Base-by-base conservation (phyloP, 2,888 invertebrate species). In the Acanthosepion lycidas region DNA sequence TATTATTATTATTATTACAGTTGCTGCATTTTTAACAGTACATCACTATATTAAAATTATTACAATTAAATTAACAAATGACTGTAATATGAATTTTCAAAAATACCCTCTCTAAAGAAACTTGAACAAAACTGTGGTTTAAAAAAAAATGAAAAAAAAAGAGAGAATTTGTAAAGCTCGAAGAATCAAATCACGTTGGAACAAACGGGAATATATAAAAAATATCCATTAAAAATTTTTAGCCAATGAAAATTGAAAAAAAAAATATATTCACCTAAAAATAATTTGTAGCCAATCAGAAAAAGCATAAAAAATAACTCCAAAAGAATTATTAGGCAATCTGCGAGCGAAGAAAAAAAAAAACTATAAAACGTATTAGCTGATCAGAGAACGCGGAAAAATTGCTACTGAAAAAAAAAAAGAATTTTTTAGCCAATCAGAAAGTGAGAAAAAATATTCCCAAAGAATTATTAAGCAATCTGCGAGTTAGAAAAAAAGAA, bases 171-270 rank as follows among this genome's bases (percentile, higher is more conserved):
- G n/a, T n/a, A 78, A 78, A 33, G 9, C 33, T 78, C n/a, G n/a
- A 5, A 33, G 8, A 78, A 33, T 78, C 12, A 33, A 78, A 33
- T 33, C 78, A 78, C 78, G n/a, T 78, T 1, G 12, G 33, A 78
- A 78, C 78, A 28, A 78, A 78, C n/a, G 9, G 78, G 78, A 78
- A 12, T 78, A 78, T 78, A 78, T 78, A 78, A 78, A 78, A 78
- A 78, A 78, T 78, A 78, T 78, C 78, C n/a, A 78, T 78, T 78
- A 78, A 33, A n/a, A 78, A 78, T 78, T 78, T 78, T 78, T 78
- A 78, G 78, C 78, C 78, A 78, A 78, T 78, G 78, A 78, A 78
- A 78, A 78, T 78, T n/a, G n/a, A 33, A n/a, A 78, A 78, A 78
- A n/a, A 78, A n/a, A 42, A 42, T 3, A 42, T 42, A 9, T 23